phyloP scores from a whole-genome alignment of 2,113 vertebrate genomes.

The Mobula birostris region DNA sequence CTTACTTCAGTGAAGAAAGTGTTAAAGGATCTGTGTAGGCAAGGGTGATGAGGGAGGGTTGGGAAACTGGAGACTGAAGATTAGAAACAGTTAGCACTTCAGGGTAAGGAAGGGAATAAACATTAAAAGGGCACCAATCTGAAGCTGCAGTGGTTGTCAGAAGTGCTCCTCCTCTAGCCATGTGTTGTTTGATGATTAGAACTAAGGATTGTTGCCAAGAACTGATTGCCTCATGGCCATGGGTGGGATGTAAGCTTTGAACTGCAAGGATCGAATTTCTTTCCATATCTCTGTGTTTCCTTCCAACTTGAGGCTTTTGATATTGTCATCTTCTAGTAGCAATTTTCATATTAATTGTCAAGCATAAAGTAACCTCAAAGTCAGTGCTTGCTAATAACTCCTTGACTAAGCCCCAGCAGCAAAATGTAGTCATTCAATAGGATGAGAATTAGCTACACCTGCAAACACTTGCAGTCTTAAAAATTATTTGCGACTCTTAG shows the following conservation, averaged over 20 bases:
- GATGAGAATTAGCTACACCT: conserved; percentile 17
- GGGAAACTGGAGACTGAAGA: conserved; percentile 50
- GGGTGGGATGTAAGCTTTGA: conserved; percentile 22
- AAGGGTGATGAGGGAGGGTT: conserved; percentile 47
- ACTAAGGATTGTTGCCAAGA: conserved; percentile 9
- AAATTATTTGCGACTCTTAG: not conserved
- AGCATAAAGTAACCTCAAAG: not conserved
- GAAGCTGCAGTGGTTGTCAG: conserved; percentile 5
- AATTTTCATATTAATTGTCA: conserved; percentile 18
- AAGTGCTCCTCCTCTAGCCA: conserved; percentile 7
- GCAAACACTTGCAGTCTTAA: not conserved
- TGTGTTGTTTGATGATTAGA: conserved; percentile 31
- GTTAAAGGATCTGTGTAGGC: conserved; percentile 51
- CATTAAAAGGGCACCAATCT: conserved; percentile 41
- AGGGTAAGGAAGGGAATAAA: conserved; percentile 42
- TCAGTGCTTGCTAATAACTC: not conserved
- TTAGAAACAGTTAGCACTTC: conserved; percentile 48
- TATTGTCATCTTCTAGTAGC: conserved; percentile 27
- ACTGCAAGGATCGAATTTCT: conserved; percentile 17
- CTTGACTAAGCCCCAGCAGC: not conserved
- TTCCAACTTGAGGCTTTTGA: conserved; percentile 25
- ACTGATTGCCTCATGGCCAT: conserved; percentile 3
- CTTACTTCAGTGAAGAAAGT: conserved; percentile 54
- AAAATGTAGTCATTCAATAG: not conserved
- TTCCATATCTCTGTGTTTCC: not conserved